Percentiles rank a stretch among this genome's conserved stretches.
Evolutionary conservation across 2,797 vertebrate genomes (phyloP).

Genomic region (Pteropus rufus): DNA sequence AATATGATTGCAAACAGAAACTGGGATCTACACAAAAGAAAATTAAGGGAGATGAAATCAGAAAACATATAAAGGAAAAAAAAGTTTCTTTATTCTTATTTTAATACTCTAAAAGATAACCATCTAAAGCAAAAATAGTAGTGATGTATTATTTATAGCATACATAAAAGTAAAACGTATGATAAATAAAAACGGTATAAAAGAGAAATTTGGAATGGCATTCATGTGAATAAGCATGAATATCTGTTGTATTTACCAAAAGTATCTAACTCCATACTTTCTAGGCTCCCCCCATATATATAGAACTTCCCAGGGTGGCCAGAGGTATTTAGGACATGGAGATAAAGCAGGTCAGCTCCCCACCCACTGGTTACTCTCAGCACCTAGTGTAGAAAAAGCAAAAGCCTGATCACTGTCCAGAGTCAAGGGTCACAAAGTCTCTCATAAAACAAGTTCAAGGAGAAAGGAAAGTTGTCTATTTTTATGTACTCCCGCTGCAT

Average conservation of each 20-base stretch:
- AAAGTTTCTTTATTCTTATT: background rate
- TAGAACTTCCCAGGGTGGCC: background rate
- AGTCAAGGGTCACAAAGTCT: background rate
- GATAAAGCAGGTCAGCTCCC: background rate
- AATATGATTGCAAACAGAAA: background rate
- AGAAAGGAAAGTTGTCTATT: background rate
- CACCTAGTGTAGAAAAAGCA: background rate
- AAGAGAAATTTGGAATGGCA: background rate
- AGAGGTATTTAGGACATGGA: rapidly evolving
- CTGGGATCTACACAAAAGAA: background rate
- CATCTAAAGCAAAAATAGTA: background rate
- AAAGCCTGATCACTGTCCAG: background rate
- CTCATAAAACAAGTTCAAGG: background rate
- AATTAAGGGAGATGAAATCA: background rate
- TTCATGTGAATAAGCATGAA: background rate
- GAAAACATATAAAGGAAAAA: background rate
- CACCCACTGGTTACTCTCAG: background rate
- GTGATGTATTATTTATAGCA: background rate
- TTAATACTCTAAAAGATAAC: background rate
- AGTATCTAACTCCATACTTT: background rate
- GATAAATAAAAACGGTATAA: background rate
- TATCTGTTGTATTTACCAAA: background rate
- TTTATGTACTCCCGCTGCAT: background rate
- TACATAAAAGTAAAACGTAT: background rate
- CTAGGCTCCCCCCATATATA: no score